Base-by-base conservation (phyloP, 2,888 invertebrate species). In the Microctonus aethiopoides region DNA sequence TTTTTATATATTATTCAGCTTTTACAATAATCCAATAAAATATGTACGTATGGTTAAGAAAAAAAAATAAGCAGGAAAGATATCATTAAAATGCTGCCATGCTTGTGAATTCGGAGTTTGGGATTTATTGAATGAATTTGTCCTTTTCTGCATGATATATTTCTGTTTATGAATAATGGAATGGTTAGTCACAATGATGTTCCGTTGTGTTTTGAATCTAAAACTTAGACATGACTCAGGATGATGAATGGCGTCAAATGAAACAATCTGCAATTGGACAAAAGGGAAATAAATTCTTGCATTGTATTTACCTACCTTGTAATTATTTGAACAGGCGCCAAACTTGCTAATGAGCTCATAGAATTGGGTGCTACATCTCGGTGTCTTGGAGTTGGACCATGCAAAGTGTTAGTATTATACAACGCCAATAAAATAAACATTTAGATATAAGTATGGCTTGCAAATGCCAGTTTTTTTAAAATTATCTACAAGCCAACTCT, bases 291-390 rank as follows among this genome's bases (percentile, higher is more conserved):
- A 75, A 72, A 56, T 65, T 52, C 16, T 46, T 46, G 46, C 46
- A 46, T 71, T 59, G 66, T 74, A 71, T 68, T 72, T 74, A 80
- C 82, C 78, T 81, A 83, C 83, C 83, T 83, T 81, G 74, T 72
- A 74, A 77, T 76, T 78, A 79, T 79, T 78, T 76, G 80, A 76
- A 77, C 75, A 79, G 72, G 78, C 80, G 74, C 79, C 83, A 74
- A 83, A 82, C 81, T 81, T 83, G 83, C 80, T 79, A 80, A 82
- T 78, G 81, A 82, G 82, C 79, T 83, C 79, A 82, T 81, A 80
- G 81, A 82, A 80, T 82, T 81, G 78, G 79, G 76, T 79, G 81
- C 81, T 82, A 82, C 80, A 77, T 81, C 83, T 82, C 76, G 81
- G 75, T 79, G 82, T 77, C 82, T 83, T 81, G 80, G 36, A 72